phyloP scores from a whole-genome alignment of 2,888 invertebrate species.

The Volucella inflata region DNA sequence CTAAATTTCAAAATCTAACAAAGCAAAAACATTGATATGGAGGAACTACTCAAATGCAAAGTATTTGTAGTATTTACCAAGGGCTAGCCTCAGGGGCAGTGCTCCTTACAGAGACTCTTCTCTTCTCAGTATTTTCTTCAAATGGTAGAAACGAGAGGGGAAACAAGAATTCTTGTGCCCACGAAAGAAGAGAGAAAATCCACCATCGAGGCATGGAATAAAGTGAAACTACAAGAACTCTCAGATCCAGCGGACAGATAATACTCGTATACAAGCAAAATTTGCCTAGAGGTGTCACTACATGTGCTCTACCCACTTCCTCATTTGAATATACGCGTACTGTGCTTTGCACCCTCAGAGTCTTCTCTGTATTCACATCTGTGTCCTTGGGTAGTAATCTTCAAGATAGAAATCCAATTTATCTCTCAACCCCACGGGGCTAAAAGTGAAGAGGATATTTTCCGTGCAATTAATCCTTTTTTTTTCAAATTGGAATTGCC shows the following conservation, averaged over 20 bases:
- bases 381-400: neutral
- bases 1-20: slow-evolving; percentile 40
- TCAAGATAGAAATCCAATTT: slow-evolving; percentile 34
- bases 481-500: slow-evolving; percentile 15
- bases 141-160: slow-evolving; percentile 4
- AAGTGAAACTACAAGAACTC: slow-evolving; percentile 23
- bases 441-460: neutral
- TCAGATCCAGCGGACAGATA: slow-evolving; percentile 6
- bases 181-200: slow-evolving; percentile 1
- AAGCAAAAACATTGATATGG: slow-evolving; percentile 16
- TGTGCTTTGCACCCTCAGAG: no score
- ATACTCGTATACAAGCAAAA: neutral
- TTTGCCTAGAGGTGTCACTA: slow-evolving; percentile 29
- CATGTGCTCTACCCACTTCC: neutral
- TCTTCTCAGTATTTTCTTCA: no score
- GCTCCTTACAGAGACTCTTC: neutral
- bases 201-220: neutral
- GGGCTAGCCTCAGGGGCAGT: slow-evolving; percentile 30
- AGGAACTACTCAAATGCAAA: slow-evolving; percentile 63
- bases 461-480: slow-evolving; percentile 59
- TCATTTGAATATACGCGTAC: no score
- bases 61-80: slow-evolving; percentile 45
- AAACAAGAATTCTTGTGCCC: slow-evolving; percentile 16
- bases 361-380: neutral
- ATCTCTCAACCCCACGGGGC: neutral